Percentiles rank a stretch among this genome's conserved stretches.
These are phyloP conservation scores for Oxyruncus cristatus DNA, from an alignment of 2,113 vertebrate species.

Conservation along the genomic window DNA sequence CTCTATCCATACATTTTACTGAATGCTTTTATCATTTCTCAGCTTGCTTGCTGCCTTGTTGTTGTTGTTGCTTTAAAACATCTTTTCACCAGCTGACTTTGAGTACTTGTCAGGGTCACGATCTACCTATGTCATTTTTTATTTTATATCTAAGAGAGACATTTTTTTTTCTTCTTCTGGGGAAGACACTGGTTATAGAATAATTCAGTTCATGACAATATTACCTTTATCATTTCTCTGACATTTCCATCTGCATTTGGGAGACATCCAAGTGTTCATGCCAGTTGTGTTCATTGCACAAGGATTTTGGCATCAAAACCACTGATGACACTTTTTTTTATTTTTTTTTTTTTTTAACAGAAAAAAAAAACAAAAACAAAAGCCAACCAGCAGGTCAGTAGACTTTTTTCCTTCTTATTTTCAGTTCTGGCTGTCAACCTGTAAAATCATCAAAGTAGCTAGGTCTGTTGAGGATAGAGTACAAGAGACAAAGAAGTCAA, in stretches of 20 bases:
- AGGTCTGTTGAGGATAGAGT: conserved; percentile 13
- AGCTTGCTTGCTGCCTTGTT: background rate
- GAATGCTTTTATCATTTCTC: conserved; percentile 2
- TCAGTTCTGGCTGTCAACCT: conserved; percentile 53
- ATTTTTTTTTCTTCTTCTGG: background rate
- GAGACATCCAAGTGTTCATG: conserved; percentile 54
- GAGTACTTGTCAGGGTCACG: conserved; percentile 29
- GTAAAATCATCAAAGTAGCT: conserved; percentile 60
- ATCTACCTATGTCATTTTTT: conserved; percentile 23
- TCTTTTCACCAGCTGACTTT: conserved; percentile 24
- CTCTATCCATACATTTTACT: background rate
- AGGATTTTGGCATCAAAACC: conserved; percentile 59
- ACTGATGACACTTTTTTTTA: conserved; percentile 45
- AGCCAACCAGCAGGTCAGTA: conserved; percentile 19
- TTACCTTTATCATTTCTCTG: conserved; percentile 68
- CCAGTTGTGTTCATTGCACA: conserved; percentile 69
- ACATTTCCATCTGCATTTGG: conserved; percentile 70
- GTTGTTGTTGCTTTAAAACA: conserved; percentile 6
- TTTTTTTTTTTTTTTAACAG: background rate
- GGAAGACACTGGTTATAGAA: conserved; percentile 39
- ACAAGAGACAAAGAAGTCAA: conserved; percentile 32
- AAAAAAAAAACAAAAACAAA: background rate
- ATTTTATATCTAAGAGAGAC: background rate
- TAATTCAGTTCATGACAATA: conserved; percentile 60
- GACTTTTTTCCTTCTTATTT: conserved; percentile 29